phyloP scores from a whole-genome alignment of 1,140 invertebrate species.

The Cheumatopsyche charites region DNA sequence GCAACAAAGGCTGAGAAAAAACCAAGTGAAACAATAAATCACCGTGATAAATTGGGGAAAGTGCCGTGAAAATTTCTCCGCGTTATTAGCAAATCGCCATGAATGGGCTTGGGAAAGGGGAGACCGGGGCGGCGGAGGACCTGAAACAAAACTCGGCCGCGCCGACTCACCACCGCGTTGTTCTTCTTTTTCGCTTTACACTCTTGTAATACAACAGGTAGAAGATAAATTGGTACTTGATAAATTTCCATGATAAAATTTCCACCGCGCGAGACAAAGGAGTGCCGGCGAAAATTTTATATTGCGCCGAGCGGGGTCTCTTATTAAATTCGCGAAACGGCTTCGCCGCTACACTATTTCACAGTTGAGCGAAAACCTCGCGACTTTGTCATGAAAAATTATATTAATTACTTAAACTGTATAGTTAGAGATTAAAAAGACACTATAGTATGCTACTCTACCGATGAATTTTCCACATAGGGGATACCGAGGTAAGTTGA shows the following conservation, averaged over 20 bases:
- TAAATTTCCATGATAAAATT: slow-evolving; percentile 36
- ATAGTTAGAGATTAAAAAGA: too few species aligned
- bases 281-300: slow-evolving; percentile 31
- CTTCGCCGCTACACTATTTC: neutral
- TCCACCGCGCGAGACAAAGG: slow-evolving; percentile 21
- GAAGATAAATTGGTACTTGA: slow-evolving; percentile 38
- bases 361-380: too few species aligned
- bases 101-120: slow-evolving; percentile 5
- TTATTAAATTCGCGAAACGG: slow-evolving; percentile 21
- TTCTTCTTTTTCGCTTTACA: slow-evolving; percentile 19
- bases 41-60: slow-evolving; percentile 38
- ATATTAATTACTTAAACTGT: too few species aligned
- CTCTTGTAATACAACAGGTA: slow-evolving; percentile 37
- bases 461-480: too few species aligned
- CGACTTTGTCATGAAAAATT: too few species aligned
- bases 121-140: neutral
- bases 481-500: too few species aligned
- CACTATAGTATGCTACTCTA: too few species aligned
- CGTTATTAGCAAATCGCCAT: slow-evolving; percentile 40
- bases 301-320: slow-evolving; percentile 9
- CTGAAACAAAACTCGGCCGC: slow-evolving; percentile 32
- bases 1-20: slow-evolving; percentile 34
- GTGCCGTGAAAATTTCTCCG: slow-evolving; percentile 37
- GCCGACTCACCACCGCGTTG: neutral
- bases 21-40: slow-evolving; percentile 38